Evolutionary conservation across 1,140 invertebrate genomes (phyloP), one percentile per base, ranked within the genome.

Genomic region (Lethrus apterus): DNA sequence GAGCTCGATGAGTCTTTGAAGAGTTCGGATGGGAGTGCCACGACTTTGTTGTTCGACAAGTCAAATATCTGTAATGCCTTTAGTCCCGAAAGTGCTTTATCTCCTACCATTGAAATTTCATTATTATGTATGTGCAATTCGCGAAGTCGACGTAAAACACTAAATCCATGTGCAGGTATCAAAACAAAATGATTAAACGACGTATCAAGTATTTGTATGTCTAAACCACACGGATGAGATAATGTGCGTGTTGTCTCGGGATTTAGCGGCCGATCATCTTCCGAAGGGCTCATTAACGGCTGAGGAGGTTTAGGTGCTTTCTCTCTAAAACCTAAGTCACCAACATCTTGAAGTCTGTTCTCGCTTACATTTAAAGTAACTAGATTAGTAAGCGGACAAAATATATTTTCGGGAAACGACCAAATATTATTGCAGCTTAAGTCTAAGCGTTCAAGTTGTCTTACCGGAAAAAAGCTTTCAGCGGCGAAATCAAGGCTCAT

Each of bases 371-470:
- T 90, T 36, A 90, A 67, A 36, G 73, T 75, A 19, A 86, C 77
- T 46, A 92, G 70, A 57, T 84, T 87, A 1, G 76, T 79, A 41
- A 93, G 65, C 0, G 84, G 77, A 62, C 90, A 93, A 62, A 93
- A 91, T 11, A 89, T 70, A 47, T 82, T 82, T 53, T 86, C 82
- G 1, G 89, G 88, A 59, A 94, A 79, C 11, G 84, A 83, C 81
- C 84, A 88, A 52, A 94, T 86, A 62, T 90, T 90, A 64, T 93
- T 93, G 54, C 78, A 81, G 57, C 86, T 89, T 20, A 95, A 67
- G 66, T 94, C 90, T 38, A 94, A 72, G 50, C 82, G 77, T 68
- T 90, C 84, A 57, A 89, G 70, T 59, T 86, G 79, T 47, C 78
- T 70, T 30, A 83, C 77, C 30, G 77, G 75, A 15, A 71, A 68